These are phyloP conservation scores for Butorides virescens DNA, from an alignment of 2,113 vertebrate species.

Conservation along the genomic window DNA sequence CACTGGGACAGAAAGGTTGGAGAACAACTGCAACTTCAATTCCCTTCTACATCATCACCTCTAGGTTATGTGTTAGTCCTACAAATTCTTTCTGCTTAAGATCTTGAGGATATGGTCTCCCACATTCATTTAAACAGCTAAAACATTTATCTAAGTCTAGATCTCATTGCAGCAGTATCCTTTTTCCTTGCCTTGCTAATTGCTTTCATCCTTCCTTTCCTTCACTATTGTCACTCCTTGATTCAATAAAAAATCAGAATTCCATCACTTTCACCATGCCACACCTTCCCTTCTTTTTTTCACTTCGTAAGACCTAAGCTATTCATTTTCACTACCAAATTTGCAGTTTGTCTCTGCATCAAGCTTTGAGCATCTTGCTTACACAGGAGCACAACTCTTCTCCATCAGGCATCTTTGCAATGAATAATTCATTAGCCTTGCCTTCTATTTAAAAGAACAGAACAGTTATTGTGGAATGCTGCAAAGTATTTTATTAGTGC, in stretches of 20 bases:
- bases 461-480: not conserved
- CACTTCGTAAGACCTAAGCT: not conserved
- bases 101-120: not conserved
- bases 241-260: not conserved
- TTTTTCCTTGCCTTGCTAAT: not conserved
- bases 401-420: not conserved
- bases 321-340: not conserved
- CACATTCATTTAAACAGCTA: not conserved
- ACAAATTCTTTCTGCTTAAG: not conserved
- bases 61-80: not conserved
- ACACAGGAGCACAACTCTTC: not conserved
- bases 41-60: not conserved
- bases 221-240: not conserved
- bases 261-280: not conserved
- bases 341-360: not conserved
- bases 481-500: not conserved
- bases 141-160: not conserved
- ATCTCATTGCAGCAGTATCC: not conserved
- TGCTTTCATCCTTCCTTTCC: not conserved
- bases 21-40: not conserved
- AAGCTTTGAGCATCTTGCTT: not conserved
- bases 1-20: not conserved
- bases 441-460: not conserved
- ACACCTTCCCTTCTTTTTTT: not conserved
- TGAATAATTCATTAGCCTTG: not conserved